Conservation (phyloP, 1,140 invertebrate genomes). For the Papilio helenus region DNA sequence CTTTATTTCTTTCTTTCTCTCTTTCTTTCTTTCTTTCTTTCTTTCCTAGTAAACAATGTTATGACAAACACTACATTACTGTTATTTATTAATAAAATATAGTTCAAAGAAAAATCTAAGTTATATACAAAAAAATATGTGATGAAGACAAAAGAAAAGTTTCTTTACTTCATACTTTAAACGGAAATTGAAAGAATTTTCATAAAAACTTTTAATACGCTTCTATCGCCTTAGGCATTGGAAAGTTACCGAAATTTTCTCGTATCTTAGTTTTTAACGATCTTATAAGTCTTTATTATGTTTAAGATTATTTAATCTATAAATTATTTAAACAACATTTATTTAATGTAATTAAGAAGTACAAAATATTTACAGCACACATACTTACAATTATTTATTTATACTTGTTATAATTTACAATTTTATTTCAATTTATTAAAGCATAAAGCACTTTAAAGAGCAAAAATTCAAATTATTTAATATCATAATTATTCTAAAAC, state of each 20-base stretch:
- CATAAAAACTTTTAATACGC: slow-evolving; percentile 22
- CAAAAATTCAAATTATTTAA: slow-evolving; percentile 1
- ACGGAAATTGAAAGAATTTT: slow-evolving; percentile 24
- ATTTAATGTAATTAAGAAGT: neutral
- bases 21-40: no score
- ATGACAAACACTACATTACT: neutral
- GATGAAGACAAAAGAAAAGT: neutral
- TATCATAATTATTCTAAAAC: neutral
- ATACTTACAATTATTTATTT: neutral
- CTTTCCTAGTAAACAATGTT: neutral
- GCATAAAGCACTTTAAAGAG: neutral
- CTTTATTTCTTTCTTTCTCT: no score
- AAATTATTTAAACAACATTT: neutral
- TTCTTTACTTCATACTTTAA: neutral
- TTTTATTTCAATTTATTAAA: neutral
- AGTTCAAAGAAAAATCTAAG: neutral
- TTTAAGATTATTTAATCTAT: neutral
- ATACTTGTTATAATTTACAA: neutral
- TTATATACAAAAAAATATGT: neutral
- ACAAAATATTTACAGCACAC: neutral
- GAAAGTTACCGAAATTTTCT: neutral
- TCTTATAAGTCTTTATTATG: neutral
- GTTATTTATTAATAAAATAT: neutral
- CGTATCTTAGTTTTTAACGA: neutral
- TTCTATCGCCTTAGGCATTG: neutral